These are phyloP conservation scores for Drosophila mayri DNA, from an alignment of 1,140 invertebrate species.

Conservation along the genomic window DNA sequence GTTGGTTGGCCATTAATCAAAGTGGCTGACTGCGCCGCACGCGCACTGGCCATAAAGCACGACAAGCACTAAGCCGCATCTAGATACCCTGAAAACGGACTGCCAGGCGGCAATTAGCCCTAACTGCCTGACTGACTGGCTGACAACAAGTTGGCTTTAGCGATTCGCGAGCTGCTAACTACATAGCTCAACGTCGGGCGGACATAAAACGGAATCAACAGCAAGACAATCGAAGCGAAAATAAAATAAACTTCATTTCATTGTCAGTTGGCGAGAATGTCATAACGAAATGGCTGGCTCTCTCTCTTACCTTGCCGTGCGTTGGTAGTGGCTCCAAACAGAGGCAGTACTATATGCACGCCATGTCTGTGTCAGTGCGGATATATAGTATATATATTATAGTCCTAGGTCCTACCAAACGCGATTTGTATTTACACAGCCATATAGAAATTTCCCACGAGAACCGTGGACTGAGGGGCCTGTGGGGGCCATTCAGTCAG, in stretches of 20 bases:
- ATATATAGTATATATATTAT: constrained; percentile 38
- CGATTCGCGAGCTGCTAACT: constrained; percentile 51
- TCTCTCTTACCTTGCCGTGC: constrained; percentile 6
- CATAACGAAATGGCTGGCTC: constrained; percentile 49
- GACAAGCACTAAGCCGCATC: constrained; percentile 16
- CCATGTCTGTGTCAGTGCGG: constrained; percentile 20
- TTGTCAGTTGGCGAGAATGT: constrained; percentile 56
- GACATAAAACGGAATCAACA: constrained; percentile 55
- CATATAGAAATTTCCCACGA: constrained; percentile 70
- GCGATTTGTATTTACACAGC: constrained; percentile 62
- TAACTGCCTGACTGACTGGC: constrained; percentile 28
- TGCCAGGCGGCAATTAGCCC: constrained; percentile 62
- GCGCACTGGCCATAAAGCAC: constrained; percentile 29
- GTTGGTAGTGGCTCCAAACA: constrained; percentile 1
- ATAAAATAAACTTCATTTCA: constrained; percentile 60
- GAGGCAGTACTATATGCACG: constrained; percentile 11
- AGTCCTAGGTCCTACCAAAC: constrained; percentile 46
- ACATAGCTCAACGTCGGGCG: constrained; percentile 9
- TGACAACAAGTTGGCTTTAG: constrained; percentile 35
- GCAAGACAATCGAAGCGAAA: constrained; percentile 47
- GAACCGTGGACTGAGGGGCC: constrained; percentile 26
- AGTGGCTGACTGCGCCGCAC: constrained; percentile 34
- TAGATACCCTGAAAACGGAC: constrained; percentile 40
- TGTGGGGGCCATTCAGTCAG: constrained; percentile 38
- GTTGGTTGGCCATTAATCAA: constrained; percentile 50